Conservation (phyloP, 2,888 invertebrate genomes). For the Julus scanicus region DNA sequence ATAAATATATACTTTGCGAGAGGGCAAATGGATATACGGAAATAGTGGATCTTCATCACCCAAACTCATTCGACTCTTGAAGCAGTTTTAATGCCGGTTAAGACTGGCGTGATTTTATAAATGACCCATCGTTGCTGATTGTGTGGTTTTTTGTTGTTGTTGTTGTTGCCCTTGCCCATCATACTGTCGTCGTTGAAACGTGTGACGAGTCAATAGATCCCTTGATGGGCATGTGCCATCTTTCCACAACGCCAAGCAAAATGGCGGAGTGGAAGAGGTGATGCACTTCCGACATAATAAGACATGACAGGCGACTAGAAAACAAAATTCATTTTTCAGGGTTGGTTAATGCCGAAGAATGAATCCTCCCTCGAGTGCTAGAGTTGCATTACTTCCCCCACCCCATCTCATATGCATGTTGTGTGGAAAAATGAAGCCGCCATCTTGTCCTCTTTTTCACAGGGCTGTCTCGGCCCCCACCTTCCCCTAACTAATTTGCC, state of each 20-base stretch:
- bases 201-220: not conserved
- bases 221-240: not conserved
- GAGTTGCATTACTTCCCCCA: no score
- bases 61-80: no score
- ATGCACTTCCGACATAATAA: not conserved
- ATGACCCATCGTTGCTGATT: not conserved
- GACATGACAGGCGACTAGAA: not conserved
- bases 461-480: not conserved
- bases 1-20: no score
- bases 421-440: not conserved
- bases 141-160: not conserved
- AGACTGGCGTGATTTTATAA: not conserved
- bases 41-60: no score
- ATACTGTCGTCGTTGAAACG: not conserved
- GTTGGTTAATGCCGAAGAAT: not conserved
- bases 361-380: no score
- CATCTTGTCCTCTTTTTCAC: slow-evolving; percentile 13
- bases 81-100: no score
- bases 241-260: not conserved
- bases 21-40: no score
- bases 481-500: not conserved
- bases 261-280: not conserved
- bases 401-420: no score
- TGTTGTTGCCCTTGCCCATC: not conserved
- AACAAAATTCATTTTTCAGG: slow-evolving; percentile 19